Evolutionary conservation across 2,113 vertebrate species (phyloP), one percentile per base, ranked within the genome.

Genomic region (Ceuthmochares aereus): DNA sequence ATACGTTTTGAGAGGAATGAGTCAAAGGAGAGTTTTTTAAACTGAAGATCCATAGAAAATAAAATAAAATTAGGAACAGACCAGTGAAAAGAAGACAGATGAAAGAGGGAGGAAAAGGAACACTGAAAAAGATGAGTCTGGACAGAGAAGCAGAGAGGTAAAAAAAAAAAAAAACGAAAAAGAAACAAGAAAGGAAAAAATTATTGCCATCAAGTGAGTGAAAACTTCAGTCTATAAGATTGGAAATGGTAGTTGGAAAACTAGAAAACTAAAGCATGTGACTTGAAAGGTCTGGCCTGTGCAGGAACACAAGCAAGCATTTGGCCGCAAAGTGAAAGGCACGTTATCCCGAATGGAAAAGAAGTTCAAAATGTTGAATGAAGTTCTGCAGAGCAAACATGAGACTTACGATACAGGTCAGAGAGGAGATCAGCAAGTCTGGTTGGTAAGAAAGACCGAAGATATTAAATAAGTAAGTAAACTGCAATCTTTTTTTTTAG

Each of bases 1-100:
- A 97, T 94, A 75, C 10, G 92, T 96, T 96, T 90, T 67, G 80
- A 88, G 64, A 20, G 23, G 27, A 83, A 94, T 95, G 85, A 96
- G 88, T 93, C 64, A 78, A 83, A 87, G 56, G 52, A 92, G 55
- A 70, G 59, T 19, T 94, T 94, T 84, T 95, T 83, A 34, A 93
- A 77, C 43, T 32, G 42, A 74, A 90, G 70, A 63, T 85, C 63
- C 62, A 59, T 76, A 86, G 87, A 80, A 94, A 96, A 94, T 82
- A 84, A 91, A 95, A 91, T 32, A 40, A 90, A 90, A 93, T 95
- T 94, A 96, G 93, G 83, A 94, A 78, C 60, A 95, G 88, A 84
- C 64, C 83, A 86, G 49, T 64, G 34, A 51, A 92, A 93, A 93
- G 37, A 74, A 93, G 85, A 91, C 5, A 79, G 78, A 91, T 96